Evolutionary conservation across 2,797 vertebrate species (phyloP).

Genomic region (Cheirogaleus major): DNA sequence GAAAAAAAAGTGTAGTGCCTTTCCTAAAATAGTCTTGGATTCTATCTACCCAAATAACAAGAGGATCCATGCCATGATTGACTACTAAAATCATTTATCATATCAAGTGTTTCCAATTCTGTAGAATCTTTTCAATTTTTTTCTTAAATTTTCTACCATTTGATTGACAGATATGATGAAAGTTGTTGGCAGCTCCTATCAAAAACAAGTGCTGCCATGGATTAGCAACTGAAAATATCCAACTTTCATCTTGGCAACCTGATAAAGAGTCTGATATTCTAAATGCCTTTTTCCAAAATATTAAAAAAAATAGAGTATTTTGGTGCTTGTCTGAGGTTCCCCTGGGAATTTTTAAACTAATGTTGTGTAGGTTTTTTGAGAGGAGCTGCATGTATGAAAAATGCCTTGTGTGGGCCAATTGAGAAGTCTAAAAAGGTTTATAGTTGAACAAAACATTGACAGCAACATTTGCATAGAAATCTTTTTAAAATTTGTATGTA

Average conservation of each 20-base stretch:
- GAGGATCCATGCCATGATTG: not conserved
- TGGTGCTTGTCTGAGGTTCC: not conserved
- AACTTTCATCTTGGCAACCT: not conserved
- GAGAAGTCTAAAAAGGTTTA: not conserved
- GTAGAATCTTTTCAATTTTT: not conserved
- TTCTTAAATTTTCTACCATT: not conserved
- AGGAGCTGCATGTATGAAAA: not conserved
- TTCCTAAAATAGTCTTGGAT: conserved; percentile 22
- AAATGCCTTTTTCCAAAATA: conserved; percentile 1
- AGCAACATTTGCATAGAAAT: not conserved
- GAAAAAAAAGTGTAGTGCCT: not conserved
- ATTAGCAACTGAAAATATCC: conserved; percentile 8
- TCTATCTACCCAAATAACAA: not conserved
- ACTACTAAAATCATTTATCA: conserved; percentile 36
- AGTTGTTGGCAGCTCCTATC: not conserved
- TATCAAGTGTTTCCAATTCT: conserved; percentile 13
- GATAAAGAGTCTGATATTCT: not conserved
- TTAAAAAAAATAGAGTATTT: not conserved
- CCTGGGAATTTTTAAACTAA: conserved; percentile 6
- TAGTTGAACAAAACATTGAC: not conserved
- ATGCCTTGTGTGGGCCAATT: not conserved
- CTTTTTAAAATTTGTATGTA: not conserved
- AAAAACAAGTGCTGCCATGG: not conserved
- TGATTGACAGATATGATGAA: conserved; percentile 57
- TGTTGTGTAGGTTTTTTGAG: not conserved